Evolutionary conservation across 2,797 vertebrate genomes (phyloP).

Genomic region (Pangasius djambal): DNA sequence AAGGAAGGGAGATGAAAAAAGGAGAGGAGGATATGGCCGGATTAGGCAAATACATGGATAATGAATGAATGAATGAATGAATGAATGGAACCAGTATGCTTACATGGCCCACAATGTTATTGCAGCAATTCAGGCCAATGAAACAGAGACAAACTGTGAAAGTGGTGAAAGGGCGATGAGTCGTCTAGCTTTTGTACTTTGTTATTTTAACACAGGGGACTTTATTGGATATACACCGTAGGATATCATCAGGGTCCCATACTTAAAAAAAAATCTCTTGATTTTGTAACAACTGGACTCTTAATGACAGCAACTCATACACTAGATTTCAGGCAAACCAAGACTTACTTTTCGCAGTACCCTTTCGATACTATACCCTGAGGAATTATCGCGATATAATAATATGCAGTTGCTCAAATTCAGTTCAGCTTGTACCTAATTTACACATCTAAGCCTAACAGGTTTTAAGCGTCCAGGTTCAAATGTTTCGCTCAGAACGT

Average conservation of each 20-base stretch:
- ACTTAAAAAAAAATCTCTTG: background rate
- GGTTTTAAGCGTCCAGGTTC: background rate
- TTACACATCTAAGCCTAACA: background rate
- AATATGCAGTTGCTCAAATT: background rate
- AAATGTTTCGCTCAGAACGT: background rate
- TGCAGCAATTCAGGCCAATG: background rate
- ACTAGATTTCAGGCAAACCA: background rate
- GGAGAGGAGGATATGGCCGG: slow-evolving; percentile 69
- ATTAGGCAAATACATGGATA: slow-evolving; percentile 63
- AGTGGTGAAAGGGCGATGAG: background rate
- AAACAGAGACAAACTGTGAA: background rate
- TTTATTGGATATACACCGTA: background rate
- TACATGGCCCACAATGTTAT: background rate
- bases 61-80: slow-evolving; percentile 73
- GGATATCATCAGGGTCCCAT: background rate
- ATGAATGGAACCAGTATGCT: background rate
- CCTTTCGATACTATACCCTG: background rate
- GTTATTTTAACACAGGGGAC: background rate
- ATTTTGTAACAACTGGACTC: background rate
- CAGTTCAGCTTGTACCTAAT: background rate
- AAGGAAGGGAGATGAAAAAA: slow-evolving; percentile 76
- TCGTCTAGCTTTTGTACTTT: background rate
- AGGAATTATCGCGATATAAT: background rate
- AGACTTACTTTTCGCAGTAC: background rate
- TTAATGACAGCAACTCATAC: background rate